Evolutionary conservation across 2,113 vertebrate species (phyloP).

Genomic region (Cynocephalus volans): DNA sequence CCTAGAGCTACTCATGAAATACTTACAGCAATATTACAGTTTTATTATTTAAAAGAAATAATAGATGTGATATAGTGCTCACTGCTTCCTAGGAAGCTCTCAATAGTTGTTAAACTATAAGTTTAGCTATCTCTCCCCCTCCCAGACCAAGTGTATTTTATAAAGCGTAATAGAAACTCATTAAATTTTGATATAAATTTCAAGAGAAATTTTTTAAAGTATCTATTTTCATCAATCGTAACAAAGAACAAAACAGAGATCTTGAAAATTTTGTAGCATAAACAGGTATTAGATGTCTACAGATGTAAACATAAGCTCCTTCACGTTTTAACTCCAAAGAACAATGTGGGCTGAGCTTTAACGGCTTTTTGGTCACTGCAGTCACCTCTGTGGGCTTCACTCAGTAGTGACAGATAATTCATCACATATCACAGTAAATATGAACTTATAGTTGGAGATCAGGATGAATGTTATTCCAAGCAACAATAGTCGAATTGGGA

Average conservation of each 20-base stretch:
- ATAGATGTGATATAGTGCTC: not conserved
- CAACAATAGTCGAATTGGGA: slow-evolving; percentile 72
- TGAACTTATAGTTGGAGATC: slow-evolving; percentile 59
- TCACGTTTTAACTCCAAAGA: slow-evolving; percentile 56
- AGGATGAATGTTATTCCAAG: slow-evolving; percentile 59
- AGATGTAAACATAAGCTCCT: not conserved
- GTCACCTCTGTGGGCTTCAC: slow-evolving; percentile 20
- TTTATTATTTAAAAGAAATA: slow-evolving; percentile 1
- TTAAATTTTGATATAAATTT: slow-evolving; percentile 47
- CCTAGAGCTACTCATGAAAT: not conserved
- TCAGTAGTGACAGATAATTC: slow-evolving; percentile 33
- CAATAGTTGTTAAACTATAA: not conserved
- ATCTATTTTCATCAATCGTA: not conserved
- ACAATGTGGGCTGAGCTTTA: not conserved
- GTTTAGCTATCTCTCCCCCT: not conserved
- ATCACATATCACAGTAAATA: slow-evolving; percentile 39
- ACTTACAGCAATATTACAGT: not conserved
- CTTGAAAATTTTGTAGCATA: not conserved
- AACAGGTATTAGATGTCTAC: not conserved
- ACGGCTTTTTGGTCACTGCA: not conserved
- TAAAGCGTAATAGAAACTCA: not conserved
- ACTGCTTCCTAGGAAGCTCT: not conserved
- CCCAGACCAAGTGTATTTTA: slow-evolving; percentile 9
- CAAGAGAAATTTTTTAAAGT: not conserved
- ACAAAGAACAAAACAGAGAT: not conserved